These are phyloP conservation scores for Orussus abietinus DNA, from an alignment of 1,140 invertebrate species.

Conservation along the genomic window DNA sequence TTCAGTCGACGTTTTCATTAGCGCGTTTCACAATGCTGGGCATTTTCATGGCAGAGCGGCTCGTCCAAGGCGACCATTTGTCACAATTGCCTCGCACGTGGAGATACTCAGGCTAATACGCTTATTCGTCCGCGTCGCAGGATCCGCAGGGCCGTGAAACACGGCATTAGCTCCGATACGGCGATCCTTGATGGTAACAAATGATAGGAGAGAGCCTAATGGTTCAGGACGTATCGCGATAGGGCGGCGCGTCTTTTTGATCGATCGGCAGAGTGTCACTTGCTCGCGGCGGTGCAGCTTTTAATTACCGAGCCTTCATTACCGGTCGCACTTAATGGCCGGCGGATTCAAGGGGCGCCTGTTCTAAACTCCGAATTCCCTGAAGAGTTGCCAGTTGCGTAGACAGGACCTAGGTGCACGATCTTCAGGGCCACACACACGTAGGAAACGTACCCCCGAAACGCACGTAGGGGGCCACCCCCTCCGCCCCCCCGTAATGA, in stretches of 20 bases:
- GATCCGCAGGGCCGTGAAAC: conserved; percentile 41
- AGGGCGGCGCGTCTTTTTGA: conserved; percentile 33
- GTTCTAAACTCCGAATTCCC: no score
- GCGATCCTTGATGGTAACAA: conserved; percentile 42
- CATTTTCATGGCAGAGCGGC: no score
- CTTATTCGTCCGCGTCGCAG: conserved; percentile 25
- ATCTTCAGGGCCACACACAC: no score
- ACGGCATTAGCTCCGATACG: conserved; percentile 39
- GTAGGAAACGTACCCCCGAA: no score
- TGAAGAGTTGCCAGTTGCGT: not conserved
- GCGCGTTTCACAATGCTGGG: conserved; percentile 10
- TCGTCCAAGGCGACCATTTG: no score
- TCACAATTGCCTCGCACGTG: no score
- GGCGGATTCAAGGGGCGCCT: no score
- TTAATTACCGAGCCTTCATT: conserved; percentile 43
- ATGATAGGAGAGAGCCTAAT: conserved; percentile 44
- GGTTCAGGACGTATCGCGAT: no score
- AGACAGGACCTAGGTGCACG: no score
- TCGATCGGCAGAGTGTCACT: no score
- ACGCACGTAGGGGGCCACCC: no score
- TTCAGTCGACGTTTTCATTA: not conserved
- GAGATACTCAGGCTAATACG: conserved; percentile 41
- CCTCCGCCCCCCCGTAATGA: conserved; percentile 30
- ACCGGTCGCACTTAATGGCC: conserved; percentile 23
- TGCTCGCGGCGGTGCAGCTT: conserved; percentile 28